These are phyloP conservation scores for Adelges cooleyi DNA, from an alignment of 1,140 invertebrate genomes.

Conservation along the genomic window DNA sequence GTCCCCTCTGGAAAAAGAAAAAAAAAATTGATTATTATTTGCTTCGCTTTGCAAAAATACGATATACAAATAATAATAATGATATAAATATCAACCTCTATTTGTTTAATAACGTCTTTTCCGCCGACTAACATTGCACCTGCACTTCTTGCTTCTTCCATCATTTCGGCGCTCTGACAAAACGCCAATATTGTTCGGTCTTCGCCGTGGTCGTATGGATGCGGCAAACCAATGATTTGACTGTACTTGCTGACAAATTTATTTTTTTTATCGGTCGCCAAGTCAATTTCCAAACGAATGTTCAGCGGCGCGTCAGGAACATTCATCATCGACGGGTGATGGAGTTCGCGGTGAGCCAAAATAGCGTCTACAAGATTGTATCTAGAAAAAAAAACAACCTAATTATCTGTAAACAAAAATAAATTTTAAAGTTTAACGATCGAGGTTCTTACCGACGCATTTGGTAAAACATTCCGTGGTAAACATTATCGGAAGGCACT, in stretches of 20 bases:
- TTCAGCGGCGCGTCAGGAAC: constrained; percentile 50
- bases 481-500: not conserved
- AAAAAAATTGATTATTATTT: too few species aligned
- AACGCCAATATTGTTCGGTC: constrained; percentile 56
- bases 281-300: constrained; percentile 58
- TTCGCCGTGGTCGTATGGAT: constrained; percentile 52
- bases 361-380: constrained; percentile 62
- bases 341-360: constrained; percentile 55
- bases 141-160: constrained; percentile 46
- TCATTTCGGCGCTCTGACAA: constrained; percentile 47
- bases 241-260: constrained; percentile 51
- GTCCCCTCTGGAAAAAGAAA: constrained; percentile 46
- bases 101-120: constrained; percentile 55
- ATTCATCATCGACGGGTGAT: constrained; percentile 65
- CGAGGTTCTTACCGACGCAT: not conserved
- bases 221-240: constrained; percentile 47
- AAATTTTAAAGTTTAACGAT: too few species aligned
- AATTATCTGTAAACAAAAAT: too few species aligned
- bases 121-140: constrained; percentile 60
- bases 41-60: too few species aligned
- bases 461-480: constrained; percentile 7
- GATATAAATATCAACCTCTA: too few species aligned
- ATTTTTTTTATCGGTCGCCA: constrained; percentile 49
- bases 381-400: constrained; percentile 30
- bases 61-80: too few species aligned